Conservation (phyloP, 2,888 invertebrate species). For the Cremastinae sp. region DNA sequence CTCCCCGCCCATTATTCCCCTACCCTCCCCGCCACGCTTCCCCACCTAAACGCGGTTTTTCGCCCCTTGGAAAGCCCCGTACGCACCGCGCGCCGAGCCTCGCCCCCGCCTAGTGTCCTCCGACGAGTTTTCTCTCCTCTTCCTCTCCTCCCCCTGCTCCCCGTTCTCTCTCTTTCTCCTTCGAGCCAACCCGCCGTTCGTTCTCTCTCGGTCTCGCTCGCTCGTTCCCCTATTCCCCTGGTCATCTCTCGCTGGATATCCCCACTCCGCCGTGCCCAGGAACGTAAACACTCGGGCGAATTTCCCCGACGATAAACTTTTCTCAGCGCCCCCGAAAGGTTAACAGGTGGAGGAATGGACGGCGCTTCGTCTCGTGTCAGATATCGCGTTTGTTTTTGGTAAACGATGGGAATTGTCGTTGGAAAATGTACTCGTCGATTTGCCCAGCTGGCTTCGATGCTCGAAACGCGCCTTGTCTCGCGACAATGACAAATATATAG, state of each 20-base stretch:
- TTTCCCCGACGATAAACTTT: background rate
- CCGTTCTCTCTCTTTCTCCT: slow-evolving; percentile 2
- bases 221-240: slow-evolving; percentile 23
- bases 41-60: slow-evolving; percentile 4
- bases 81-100: slow-evolving; percentile 21
- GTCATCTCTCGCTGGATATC: slow-evolving; percentile 20
- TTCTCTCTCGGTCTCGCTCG: slow-evolving; percentile 13
- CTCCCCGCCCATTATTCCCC: slow-evolving; percentile 9
- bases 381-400: no score
- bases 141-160: slow-evolving; percentile 14
- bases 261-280: slow-evolving; percentile 41
- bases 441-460: no score
- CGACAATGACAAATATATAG: no score
- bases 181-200: background rate
- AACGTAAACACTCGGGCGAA: slow-evolving; percentile 32
- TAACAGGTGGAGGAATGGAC: slow-evolving; percentile 35
- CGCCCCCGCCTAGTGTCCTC: slow-evolving; percentile 41
- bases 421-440: no score
- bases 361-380: no score
- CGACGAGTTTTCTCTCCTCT: background rate
- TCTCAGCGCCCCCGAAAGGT: background rate
- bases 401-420: no score
- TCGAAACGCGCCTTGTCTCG: no score
- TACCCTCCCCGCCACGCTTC: slow-evolving; percentile 33
- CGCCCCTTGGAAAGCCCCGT: slow-evolving; percentile 33